Evolutionary conservation across 35 echinoderm and acorn worm genomes (phyloP).

Genomic region (Apostichopus parvimensis): DNA sequence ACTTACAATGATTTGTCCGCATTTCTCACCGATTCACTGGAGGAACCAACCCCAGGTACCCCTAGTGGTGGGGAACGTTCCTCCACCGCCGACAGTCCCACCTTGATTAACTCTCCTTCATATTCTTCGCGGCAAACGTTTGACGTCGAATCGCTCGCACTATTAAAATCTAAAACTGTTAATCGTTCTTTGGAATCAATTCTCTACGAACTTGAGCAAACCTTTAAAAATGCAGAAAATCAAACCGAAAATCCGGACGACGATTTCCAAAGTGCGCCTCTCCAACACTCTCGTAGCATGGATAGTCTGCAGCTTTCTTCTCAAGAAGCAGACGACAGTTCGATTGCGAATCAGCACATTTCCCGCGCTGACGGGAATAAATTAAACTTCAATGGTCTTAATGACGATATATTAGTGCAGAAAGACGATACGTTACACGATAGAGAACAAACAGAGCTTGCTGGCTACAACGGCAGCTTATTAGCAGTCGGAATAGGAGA

Average conservation of each 20-base stretch:
- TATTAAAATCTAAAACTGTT: slow-evolving; percentile 45
- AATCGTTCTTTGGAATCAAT: slow-evolving; percentile 78
- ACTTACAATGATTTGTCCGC: slow-evolving; percentile 81
- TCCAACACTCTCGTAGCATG: slow-evolving; percentile 70
- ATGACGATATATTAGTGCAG: slow-evolving; percentile 48
- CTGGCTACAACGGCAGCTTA: slow-evolving; percentile 22
- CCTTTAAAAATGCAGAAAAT: background rate
- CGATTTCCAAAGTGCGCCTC: slow-evolving; percentile 43
- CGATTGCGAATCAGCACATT: slow-evolving; percentile 27
- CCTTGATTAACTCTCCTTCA: background rate
- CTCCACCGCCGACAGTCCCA: background rate
- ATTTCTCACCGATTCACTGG: slow-evolving; percentile 26
- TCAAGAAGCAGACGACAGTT: slow-evolving; percentile 29
- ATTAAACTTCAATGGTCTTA: slow-evolving; percentile 59
- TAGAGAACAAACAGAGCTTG: slow-evolving; percentile 37
- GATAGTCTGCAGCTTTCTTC: slow-evolving; percentile 54
- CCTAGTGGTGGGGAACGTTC: background rate
- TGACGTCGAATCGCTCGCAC: slow-evolving; percentile 9
- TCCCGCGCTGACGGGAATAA: slow-evolving; percentile 59
- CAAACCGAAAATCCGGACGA: background rate
- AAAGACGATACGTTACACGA: slow-evolving; percentile 67
- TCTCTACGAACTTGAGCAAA: slow-evolving; percentile 55
- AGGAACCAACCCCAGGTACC: slow-evolving; percentile 28
- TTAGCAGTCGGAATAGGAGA: slow-evolving; percentile 12
- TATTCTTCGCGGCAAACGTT: background rate